Percentiles rank a stretch among this genome's conserved stretches.
Conservation (phyloP, 2,888 invertebrate genomes). For the Sisyra nigra region DNA sequence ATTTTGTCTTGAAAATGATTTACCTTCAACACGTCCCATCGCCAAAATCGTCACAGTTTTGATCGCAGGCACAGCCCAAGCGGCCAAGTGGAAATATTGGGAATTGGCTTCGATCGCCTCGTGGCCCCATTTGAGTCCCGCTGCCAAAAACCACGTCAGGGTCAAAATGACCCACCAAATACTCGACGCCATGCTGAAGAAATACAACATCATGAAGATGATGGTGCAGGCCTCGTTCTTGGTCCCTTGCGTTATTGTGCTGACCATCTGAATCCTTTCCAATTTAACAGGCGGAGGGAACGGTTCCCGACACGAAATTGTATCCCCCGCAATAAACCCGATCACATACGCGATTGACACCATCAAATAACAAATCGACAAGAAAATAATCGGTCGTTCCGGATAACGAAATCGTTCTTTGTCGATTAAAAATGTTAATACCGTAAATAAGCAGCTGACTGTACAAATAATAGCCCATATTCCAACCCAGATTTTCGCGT, state of each 20-base stretch:
- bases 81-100: constrained; percentile 91
- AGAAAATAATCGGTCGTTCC: constrained; percentile 91
- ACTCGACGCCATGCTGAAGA: constrained; percentile 91
- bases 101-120: constrained; percentile 96
- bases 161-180: constrained; percentile 97
- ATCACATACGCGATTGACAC: constrained; percentile 85
- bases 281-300: constrained; percentile 54
- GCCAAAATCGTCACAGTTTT: constrained; percentile 91
- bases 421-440: constrained; percentile 86
- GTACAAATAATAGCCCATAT: constrained; percentile 85
- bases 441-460: constrained; percentile 80
- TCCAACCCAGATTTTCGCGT: constrained; percentile 83
- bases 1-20: constrained; percentile 17
- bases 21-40: constrained; percentile 91
- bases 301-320: constrained; percentile 69
- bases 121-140: constrained; percentile 94
- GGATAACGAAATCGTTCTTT: constrained; percentile 93
- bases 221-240: constrained; percentile 77
- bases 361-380: constrained; percentile 91
- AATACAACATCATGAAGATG: constrained; percentile 89
- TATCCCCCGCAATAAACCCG: constrained; percentile 68
- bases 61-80: constrained; percentile 95
- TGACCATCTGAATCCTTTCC: constrained; percentile 56
- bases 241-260: constrained; percentile 77
- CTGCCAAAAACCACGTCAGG: constrained; percentile 91